Conservation (phyloP, 2,797 vertebrate species). For the Acanthurus tractus region DNA sequence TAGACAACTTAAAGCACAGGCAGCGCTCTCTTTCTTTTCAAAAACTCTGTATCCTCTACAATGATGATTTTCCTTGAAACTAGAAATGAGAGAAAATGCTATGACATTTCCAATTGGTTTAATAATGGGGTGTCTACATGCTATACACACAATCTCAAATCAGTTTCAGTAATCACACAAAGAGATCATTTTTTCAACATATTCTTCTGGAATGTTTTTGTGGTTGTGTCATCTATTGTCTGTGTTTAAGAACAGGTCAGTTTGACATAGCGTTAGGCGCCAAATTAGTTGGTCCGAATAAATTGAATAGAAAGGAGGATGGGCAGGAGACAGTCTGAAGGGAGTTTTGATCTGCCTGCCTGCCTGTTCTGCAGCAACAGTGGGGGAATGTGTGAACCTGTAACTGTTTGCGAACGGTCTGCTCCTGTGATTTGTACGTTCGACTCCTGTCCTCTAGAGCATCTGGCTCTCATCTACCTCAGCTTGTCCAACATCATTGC, state of each 20-base stretch:
- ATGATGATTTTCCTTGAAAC: too few relatives aligned
- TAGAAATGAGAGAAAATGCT: conserved; percentile 2
- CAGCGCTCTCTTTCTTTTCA: too few relatives aligned
- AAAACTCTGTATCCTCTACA: too few relatives aligned
- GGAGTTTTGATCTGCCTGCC: conserved; percentile 55
- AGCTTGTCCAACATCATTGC: conserved; percentile 62
- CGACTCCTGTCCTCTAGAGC: conserved; percentile 59
- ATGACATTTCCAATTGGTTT: conserved; percentile 13
- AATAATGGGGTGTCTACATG: conserved; percentile 9
- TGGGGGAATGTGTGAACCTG: conserved; percentile 37
- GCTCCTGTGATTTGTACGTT: conserved; percentile 67
- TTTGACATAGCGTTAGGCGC: conserved; percentile 23
- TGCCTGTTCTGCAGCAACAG: conserved; percentile 50
- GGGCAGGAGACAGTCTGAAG: conserved; percentile 24
- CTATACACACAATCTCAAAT: conserved; percentile 17
- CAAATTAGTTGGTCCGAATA: conserved; percentile 44
- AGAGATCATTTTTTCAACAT: conserved; percentile 13
- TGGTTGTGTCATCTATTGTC: conserved; percentile 13
- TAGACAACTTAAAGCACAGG: too few relatives aligned
- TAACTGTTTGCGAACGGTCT: conserved; percentile 47
- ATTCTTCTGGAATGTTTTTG: conserved; percentile 6
- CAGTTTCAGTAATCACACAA: conserved; percentile 22
- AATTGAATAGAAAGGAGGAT: neutral
- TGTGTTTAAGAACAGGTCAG: conserved; percentile 24
- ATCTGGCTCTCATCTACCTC: conserved; percentile 75